Percentiles rank a stretch among this genome's conserved stretches.
These are phyloP conservation scores for Callyntrura sp. DNA, from an alignment of 2,888 invertebrate genomes.

Conservation along the genomic window DNA sequence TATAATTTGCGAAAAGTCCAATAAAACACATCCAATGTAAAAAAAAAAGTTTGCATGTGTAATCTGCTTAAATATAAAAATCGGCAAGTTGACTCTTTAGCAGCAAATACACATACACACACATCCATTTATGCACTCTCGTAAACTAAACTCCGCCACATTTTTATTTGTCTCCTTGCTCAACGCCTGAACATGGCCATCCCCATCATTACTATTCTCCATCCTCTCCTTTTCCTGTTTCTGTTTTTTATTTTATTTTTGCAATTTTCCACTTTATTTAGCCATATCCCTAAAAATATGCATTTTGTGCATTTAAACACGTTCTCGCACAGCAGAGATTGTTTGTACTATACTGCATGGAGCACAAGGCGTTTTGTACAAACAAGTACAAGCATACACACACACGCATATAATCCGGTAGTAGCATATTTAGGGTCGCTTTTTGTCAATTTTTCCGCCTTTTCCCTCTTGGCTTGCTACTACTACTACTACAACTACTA, in stretches of 20 bases:
- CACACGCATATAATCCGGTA: too few species aligned
- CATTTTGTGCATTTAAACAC: background rate
- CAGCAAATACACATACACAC: background rate
- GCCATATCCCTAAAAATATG: background rate
- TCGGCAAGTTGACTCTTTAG: background rate
- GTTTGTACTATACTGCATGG: too few species aligned
- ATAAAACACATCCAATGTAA: background rate
- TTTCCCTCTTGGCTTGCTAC: background rate
- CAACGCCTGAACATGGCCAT: too few species aligned
- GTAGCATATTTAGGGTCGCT: too few species aligned
- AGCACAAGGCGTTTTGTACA: too few species aligned
- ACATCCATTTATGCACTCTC: too few species aligned
- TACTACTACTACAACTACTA: too few species aligned
- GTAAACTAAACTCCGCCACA: background rate
- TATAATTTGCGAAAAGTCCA: constrained; percentile 19
- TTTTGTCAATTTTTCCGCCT: too few species aligned
- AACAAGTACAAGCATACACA: too few species aligned
- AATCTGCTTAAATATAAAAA: background rate
- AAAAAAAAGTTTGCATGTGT: background rate
- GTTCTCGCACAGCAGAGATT: background rate
- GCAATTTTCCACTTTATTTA: background rate
- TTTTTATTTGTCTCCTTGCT: background rate
- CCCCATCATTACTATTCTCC: background rate
- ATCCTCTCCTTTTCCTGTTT: too few species aligned
- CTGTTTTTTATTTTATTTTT: background rate